phyloP scores from a whole-genome alignment of 2,113 vertebrate genomes.

The Tachysurus vachellii region DNA sequence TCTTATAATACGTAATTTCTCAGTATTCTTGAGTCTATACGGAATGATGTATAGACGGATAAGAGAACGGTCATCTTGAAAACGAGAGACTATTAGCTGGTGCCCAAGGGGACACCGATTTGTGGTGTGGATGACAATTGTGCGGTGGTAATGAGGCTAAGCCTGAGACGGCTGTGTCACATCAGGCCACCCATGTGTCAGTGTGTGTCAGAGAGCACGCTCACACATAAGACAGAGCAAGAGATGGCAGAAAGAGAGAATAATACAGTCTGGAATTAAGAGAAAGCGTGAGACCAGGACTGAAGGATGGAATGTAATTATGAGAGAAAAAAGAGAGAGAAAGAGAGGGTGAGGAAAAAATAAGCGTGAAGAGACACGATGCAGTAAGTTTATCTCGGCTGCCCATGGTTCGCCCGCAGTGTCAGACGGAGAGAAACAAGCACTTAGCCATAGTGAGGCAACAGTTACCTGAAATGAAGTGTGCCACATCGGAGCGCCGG shows the following conservation, averaged over 20 bases:
- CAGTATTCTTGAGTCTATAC: neutral
- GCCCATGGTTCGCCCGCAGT: constrained; percentile 68
- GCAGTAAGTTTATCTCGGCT: constrained; percentile 68
- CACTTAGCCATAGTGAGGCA: constrained; percentile 54
- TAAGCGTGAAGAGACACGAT: constrained; percentile 62
- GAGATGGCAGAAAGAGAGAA: constrained; percentile 36
- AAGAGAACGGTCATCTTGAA: constrained; percentile 37
- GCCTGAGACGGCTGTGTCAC: constrained; percentile 74
- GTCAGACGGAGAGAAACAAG: constrained; percentile 63
- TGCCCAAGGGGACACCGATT: constrained; percentile 68
- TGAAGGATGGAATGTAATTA: constrained; percentile 47
- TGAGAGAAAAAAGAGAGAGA: constrained; percentile 30
- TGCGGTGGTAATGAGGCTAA: constrained; percentile 76
- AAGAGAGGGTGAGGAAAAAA: neutral
- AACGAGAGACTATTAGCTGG: constrained; percentile 63
- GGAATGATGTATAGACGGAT: constrained; percentile 16
- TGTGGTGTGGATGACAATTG: constrained; percentile 79
- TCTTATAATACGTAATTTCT: neutral
- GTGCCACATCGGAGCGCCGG: constrained; percentile 31
- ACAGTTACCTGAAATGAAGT: constrained; percentile 56
- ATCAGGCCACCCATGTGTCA: constrained; percentile 69
- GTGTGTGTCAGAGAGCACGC: constrained; percentile 53
- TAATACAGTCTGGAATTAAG: constrained; percentile 39
- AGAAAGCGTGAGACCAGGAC: constrained; percentile 43
- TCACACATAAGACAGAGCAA: constrained; percentile 12